phyloP scores from a whole-genome alignment of 2,113 vertebrate genomes.

The Lota lota region DNA sequence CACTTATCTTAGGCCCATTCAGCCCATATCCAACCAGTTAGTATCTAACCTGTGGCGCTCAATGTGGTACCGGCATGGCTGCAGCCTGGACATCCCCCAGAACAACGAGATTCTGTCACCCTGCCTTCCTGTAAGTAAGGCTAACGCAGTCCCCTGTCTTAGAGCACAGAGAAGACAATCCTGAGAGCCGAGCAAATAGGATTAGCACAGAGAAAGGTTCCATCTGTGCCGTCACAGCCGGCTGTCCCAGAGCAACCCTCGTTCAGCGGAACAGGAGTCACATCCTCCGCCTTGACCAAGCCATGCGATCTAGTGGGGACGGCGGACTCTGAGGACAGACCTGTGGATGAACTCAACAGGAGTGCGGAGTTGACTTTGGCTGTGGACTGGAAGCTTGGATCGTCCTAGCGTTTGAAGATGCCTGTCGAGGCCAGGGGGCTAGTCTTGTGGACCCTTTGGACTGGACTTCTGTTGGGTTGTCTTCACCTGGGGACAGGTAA shows the following conservation, averaged over 20 bases:
- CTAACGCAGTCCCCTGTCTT: not conserved
- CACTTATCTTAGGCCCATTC: not conserved
- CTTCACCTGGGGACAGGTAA: constrained; percentile 75
- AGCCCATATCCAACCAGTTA: no score
- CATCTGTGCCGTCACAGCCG: constrained; percentile 79
- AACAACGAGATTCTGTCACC: not conserved
- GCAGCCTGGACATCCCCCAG: no score
- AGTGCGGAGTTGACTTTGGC: not conserved
- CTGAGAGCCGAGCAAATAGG: constrained; percentile 88
- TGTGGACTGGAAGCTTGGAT: not conserved
- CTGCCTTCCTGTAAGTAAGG: constrained; percentile 1
- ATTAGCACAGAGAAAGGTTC: constrained; percentile 79
- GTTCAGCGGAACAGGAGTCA: not conserved
- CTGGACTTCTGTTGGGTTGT: constrained; percentile 63
- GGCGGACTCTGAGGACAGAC: not conserved
- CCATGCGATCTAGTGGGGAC: not conserved
- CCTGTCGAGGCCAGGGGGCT: constrained; percentile 61
- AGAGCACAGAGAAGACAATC: constrained; percentile 4
- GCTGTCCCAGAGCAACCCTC: constrained; percentile 14
- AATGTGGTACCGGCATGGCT: no score
- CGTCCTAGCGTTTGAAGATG: constrained; percentile 35
- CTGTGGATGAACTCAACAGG: constrained; percentile 32
- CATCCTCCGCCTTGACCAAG: not conserved
- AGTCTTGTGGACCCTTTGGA: constrained; percentile 63
- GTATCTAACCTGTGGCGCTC: no score